These are phyloP conservation scores for Siniperca knerii DNA, from an alignment of 2,113 vertebrate genomes.

Conservation along the genomic window DNA sequence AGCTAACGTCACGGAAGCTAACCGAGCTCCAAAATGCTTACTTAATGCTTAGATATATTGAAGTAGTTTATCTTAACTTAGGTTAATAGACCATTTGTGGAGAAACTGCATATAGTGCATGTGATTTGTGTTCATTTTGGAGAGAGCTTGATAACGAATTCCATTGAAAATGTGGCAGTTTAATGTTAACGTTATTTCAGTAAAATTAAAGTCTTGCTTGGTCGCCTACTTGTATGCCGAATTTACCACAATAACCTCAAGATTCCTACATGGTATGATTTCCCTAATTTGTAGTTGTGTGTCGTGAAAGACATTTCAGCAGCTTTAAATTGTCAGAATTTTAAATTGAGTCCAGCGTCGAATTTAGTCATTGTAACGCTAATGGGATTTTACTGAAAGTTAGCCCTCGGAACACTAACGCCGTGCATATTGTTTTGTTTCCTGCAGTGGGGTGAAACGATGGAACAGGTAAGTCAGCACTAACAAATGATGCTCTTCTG, in stretches of 20 bases:
- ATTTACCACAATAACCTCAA: not conserved
- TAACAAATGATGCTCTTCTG: no score
- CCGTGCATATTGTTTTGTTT: not conserved
- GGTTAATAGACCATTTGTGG: not conserved
- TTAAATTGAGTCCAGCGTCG: not conserved
- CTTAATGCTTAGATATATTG: not conserved
- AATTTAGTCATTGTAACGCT: not conserved
- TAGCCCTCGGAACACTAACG: not conserved
- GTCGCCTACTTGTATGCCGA: not conserved
- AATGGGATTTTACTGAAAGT: not conserved
- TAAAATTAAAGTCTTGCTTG: not conserved
- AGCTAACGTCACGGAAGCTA: constrained; percentile 2
- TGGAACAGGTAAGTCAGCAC: constrained; percentile 36
- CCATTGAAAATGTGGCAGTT: not conserved
- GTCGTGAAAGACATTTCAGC: not conserved
- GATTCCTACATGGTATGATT: not conserved
- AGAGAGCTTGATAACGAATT: not conserved
- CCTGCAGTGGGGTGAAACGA: not conserved
- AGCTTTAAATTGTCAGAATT: not conserved
- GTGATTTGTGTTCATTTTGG: not conserved
- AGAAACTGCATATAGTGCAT: not conserved
- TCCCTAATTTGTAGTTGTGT: not conserved
- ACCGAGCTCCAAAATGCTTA: not conserved
- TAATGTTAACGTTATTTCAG: not conserved
- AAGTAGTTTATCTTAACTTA: not conserved